Conservation (phyloP, 2,113 vertebrate genomes). For the Tenebrosternarchus preto region DNA sequence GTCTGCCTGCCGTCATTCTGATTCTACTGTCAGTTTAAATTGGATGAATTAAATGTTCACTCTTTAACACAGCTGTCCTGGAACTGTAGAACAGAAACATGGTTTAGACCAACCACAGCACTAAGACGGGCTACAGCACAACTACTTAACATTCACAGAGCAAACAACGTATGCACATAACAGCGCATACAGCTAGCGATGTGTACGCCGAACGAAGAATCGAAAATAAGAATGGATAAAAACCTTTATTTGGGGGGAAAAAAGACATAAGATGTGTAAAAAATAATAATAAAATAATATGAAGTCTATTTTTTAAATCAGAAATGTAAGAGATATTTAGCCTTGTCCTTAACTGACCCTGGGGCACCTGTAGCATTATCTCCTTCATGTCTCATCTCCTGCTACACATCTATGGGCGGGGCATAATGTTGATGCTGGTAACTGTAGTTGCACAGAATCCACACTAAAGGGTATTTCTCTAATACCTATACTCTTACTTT, state of each 20-base stretch:
- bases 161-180: constrained; percentile 19
- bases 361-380: neutral
- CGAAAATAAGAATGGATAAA: neutral
- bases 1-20: too few species aligned
- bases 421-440: too few species aligned
- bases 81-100: too few species aligned
- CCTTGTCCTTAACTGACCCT: neutral
- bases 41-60: too few species aligned
- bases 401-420: neutral
- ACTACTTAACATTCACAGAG: constrained; percentile 1
- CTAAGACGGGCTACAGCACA: constrained; percentile 29
- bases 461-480: too few species aligned
- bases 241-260: constrained; percentile 22
- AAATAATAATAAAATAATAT: neutral
- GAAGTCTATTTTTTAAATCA: constrained; percentile 52
- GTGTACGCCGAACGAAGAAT: neutral
- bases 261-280: constrained; percentile 35
- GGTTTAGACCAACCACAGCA: neutral
- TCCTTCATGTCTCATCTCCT: neutral
- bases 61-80: too few species aligned
- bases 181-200: neutral
- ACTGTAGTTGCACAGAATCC: too few species aligned
- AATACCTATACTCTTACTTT: too few species aligned
- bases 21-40: too few species aligned
- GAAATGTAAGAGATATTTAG: constrained; percentile 28